A percentile compares a stretch with the other conserved stretches of the same genome.
phyloP scores from a whole-genome alignment of 2,888 invertebrate species.

The Rapana venosa region DNA sequence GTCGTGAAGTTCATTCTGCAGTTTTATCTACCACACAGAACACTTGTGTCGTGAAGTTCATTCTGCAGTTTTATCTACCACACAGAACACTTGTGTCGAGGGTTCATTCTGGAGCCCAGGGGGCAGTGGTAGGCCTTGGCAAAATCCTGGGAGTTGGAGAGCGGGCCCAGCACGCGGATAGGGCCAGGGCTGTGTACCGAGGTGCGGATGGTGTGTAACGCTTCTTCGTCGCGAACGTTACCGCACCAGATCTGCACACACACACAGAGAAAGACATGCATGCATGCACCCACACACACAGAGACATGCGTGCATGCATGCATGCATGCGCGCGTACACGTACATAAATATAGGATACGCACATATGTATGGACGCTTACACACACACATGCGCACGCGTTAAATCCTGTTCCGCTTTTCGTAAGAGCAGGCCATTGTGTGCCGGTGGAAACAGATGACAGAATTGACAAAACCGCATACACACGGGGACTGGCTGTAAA shows the following conservation, averaged over 20 bases:
- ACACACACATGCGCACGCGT: no score
- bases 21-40: no score
- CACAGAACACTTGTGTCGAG: conserved; percentile 70
- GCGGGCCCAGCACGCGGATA: conserved; percentile 80
- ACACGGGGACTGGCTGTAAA: no score
- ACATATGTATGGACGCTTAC: no score
- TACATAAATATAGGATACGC: no score
- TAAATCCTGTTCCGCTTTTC: no score
- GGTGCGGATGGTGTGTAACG: conserved; percentile 93
- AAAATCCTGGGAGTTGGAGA: conserved; percentile 75
- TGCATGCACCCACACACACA: neutral
- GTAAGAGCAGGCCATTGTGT: no score
- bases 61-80: conserved; percentile 57
- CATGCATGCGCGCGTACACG: neutral
- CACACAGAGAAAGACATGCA: neutral
- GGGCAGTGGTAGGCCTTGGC: conserved; percentile 69
- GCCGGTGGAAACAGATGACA: no score
- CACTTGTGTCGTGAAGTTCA: no score
- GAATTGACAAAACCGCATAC: no score
- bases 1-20: no score
- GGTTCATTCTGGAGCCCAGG: conserved; percentile 69
- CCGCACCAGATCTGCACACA: conserved; percentile 88
- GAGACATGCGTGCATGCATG: neutral
- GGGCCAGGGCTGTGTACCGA: conserved; percentile 96
- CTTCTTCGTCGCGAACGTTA: conserved; percentile 85